Evolutionary conservation across 2,113 vertebrate species (phyloP).

Genomic region (Tetrax tetrax): DNA sequence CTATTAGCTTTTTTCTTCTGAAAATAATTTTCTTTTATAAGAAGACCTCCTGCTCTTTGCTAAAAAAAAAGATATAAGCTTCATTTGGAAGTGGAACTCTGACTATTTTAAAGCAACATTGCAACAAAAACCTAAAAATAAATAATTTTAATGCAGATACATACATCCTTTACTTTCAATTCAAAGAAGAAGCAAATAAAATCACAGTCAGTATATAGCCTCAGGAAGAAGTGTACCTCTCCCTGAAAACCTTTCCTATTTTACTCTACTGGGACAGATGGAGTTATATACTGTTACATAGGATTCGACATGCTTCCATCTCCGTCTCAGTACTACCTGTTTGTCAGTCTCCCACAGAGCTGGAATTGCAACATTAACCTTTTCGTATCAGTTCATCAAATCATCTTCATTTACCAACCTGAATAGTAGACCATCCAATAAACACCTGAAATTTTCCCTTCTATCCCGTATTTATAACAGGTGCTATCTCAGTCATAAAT

Average conservation of each 20-base stretch:
- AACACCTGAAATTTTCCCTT: not conserved
- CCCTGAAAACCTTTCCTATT: not conserved
- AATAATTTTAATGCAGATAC: not conserved
- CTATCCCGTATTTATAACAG: not conserved
- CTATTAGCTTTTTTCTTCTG: not conserved
- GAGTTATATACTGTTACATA: not conserved
- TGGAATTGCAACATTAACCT: not conserved
- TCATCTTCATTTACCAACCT: not conserved
- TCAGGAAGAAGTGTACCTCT: not conserved
- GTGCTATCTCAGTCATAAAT: not conserved
- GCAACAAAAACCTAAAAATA: not conserved
- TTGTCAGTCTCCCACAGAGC: not conserved
- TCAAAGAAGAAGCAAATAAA: not conserved
- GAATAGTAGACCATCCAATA: not conserved
- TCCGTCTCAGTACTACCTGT: not conserved
- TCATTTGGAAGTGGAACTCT: not conserved
- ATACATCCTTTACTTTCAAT: not conserved
- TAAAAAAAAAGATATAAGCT: not conserved
- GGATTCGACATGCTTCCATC: not conserved
- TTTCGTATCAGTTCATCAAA: not conserved
- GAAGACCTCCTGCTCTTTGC: not conserved
- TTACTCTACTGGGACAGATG: not conserved
- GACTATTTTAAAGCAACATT: not conserved
- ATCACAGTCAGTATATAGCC: not conserved
- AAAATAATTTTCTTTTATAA: not conserved